Percentiles rank a stretch among this genome's conserved stretches.
Evolutionary conservation across 2,888 invertebrate genomes (phyloP).

Genomic region (Drosophila kuntzei): DNA sequence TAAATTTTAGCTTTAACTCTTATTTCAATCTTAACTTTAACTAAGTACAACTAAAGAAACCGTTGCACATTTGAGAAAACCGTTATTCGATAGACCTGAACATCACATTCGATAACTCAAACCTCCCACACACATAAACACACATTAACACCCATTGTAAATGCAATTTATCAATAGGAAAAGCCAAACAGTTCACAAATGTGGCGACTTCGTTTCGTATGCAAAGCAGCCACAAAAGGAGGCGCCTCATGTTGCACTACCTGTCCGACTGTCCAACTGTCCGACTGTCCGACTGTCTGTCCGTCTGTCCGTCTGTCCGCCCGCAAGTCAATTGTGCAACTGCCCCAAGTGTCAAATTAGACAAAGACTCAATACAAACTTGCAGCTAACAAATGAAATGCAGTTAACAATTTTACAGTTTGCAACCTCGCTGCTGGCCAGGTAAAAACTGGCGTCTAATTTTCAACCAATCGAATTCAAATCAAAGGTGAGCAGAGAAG

Average conservation of each 20-base stretch:
- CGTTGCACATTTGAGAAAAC: neutral
- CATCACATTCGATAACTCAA: slow-evolving; percentile 24
- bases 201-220: slow-evolving; percentile 15
- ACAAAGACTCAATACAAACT: slow-evolving; percentile 64
- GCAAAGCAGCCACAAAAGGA: slow-evolving; percentile 18
- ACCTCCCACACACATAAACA: slow-evolving; percentile 42
- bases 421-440: slow-evolving; percentile 53
- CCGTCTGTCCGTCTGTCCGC: too few species aligned
- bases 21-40: neutral
- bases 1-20: neutral
- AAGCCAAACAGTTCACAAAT: slow-evolving; percentile 39
- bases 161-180: slow-evolving; percentile 42
- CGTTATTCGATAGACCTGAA: slow-evolving; percentile 6
- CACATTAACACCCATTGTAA: slow-evolving; percentile 57
- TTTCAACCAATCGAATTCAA: slow-evolving; percentile 64
- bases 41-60: neutral
- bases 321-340: slow-evolving; percentile 62
- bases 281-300: too few species aligned
- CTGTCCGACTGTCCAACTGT: too few species aligned
- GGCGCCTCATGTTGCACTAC: slow-evolving; percentile 53
- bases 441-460: slow-evolving; percentile 60
- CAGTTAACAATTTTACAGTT: slow-evolving; percentile 37
- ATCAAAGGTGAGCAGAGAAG: neutral
- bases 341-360: slow-evolving; percentile 78
- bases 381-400: slow-evolving; percentile 14